phyloP scores from a whole-genome alignment of 2,888 invertebrate species.

The Mechanitis messenoides region DNA sequence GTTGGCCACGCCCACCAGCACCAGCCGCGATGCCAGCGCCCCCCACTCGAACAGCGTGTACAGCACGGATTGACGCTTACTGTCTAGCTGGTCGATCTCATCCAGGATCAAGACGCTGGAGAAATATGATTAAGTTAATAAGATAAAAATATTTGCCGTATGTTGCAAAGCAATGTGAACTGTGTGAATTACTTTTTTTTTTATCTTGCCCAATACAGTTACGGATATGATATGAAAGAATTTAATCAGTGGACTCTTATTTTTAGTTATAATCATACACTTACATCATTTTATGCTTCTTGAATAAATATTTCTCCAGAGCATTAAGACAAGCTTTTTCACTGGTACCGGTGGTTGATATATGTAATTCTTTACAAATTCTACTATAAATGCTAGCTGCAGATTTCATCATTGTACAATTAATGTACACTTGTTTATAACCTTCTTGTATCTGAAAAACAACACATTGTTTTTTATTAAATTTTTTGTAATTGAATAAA shows the following conservation, averaged over 20 bases:
- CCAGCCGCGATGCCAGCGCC: constrained; percentile 79
- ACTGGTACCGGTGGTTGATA: constrained; percentile 74
- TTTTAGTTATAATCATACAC: constrained; percentile 36
- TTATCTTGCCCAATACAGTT: too few species aligned
- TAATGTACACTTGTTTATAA: constrained; percentile 83
- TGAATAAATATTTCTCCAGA: constrained; percentile 82
- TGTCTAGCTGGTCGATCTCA: constrained; percentile 95
- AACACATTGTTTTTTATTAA: constrained; percentile 7
- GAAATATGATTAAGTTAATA: too few species aligned
- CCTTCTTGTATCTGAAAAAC: constrained; percentile 66
- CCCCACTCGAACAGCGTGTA: constrained; percentile 98
- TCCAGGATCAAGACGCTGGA: constrained; percentile 88
- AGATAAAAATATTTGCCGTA: too few species aligned
- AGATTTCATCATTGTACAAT: constrained; percentile 93
- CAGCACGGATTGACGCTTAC: constrained; percentile 88
- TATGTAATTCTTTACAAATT: constrained; percentile 83
- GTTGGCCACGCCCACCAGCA: constrained; percentile 95
- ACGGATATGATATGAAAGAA: neutral
- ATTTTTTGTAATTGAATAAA: too few species aligned
- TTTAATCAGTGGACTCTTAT: too few species aligned
- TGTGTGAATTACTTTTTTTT: too few species aligned
- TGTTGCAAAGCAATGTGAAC: too few species aligned
- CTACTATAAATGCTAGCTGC: constrained; percentile 86
- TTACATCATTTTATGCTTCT: constrained; percentile 84
- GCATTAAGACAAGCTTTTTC: constrained; percentile 80